Percentiles rank a stretch among this genome's conserved stretches.
Conservation (phyloP, 2,113 vertebrate species). For the Toxostoma redivivum region DNA sequence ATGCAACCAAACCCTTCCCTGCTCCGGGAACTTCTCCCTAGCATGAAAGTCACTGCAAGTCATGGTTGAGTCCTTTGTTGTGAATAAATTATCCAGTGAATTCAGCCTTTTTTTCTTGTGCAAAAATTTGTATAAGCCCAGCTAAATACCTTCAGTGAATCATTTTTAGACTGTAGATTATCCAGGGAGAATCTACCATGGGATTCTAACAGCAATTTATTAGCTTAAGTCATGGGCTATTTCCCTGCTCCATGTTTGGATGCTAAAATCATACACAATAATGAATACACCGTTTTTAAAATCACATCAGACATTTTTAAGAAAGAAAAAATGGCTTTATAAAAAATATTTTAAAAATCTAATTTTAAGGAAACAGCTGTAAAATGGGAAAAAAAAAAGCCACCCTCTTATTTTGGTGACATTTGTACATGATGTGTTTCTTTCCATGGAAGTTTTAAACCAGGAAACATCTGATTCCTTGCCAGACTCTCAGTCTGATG, state of each 20-base stretch:
- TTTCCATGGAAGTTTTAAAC: not conserved
- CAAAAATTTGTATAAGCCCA: not conserved
- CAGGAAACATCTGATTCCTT: not conserved
- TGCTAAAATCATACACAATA: not conserved
- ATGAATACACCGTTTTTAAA: not conserved
- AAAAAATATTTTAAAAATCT: not conserved
- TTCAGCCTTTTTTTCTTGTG: not conserved
- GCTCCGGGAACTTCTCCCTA: not conserved
- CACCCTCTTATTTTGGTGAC: not conserved
- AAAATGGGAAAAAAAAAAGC: not conserved
- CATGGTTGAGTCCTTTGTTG: not conserved
- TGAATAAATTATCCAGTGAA: not conserved
- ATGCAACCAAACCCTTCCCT: not conserved
- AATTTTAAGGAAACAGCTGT: not conserved
- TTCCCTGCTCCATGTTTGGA: not conserved
- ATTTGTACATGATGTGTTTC: not conserved
- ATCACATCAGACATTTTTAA: not conserved
- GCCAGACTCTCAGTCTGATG: not conserved
- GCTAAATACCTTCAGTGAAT: not conserved
- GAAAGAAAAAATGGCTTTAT: not conserved
- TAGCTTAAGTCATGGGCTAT: not conserved
- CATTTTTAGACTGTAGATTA: not conserved
- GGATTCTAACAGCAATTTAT: not conserved
- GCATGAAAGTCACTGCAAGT: not conserved
- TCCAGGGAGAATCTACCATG: not conserved